Percentiles rank a stretch among this genome's conserved stretches.
phyloP scores from a whole-genome alignment of 1,140 invertebrate species.

The Drosophila obscura region DNA sequence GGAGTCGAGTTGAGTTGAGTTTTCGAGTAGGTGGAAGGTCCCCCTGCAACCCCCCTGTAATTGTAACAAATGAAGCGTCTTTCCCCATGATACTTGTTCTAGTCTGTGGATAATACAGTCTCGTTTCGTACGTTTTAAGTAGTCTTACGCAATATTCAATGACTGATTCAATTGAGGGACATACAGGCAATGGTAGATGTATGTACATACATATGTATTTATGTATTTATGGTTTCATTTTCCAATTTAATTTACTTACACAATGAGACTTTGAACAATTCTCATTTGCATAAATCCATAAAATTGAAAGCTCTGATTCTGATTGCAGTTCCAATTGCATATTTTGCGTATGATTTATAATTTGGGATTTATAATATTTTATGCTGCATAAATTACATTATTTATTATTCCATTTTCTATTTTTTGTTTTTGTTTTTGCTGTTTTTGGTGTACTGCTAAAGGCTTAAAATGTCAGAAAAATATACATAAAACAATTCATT shows the following conservation, averaged over 20 bases:
- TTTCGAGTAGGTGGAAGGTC: neutral
- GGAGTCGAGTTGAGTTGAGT: too few species aligned
- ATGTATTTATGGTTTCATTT: slow-evolving; percentile 27
- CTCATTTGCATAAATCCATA: slow-evolving; percentile 54
- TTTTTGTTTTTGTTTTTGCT: neutral
- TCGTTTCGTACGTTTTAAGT: slow-evolving; percentile 38
- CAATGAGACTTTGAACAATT: neutral
- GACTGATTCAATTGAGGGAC: neutral
- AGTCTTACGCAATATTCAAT: slow-evolving; percentile 41
- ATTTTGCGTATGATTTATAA: slow-evolving; percentile 54
- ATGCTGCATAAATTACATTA: slow-evolving; percentile 49
- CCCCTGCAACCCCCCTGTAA: slow-evolving; percentile 17
- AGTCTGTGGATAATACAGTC: slow-evolving; percentile 47
- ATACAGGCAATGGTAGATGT: slow-evolving; percentile 29
- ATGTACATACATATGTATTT: neutral
- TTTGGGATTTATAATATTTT: slow-evolving; percentile 30
- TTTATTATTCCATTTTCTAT: slow-evolving; percentile 41
- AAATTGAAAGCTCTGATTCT: slow-evolving; percentile 16
- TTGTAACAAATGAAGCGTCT: slow-evolving; percentile 60
- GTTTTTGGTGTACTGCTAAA: too few species aligned
- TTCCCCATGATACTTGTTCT: too few species aligned
- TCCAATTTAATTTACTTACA: slow-evolving; percentile 56
- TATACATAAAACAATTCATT: too few species aligned
- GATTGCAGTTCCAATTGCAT: slow-evolving; percentile 28
- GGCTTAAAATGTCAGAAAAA: too few species aligned